phyloP scores from a whole-genome alignment of 2,888 invertebrate genomes.

The Thumatha senex region DNA sequence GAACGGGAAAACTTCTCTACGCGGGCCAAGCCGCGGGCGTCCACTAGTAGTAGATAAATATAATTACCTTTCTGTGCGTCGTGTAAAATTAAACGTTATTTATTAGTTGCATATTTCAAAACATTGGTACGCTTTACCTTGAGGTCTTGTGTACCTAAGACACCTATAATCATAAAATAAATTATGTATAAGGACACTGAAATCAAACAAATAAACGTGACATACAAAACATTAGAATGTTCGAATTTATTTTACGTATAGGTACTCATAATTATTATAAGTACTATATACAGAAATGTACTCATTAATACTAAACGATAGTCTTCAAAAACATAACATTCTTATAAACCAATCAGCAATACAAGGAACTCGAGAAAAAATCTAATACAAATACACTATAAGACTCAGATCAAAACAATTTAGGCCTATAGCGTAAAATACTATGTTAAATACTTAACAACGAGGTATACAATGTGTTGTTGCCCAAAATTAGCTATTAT shows the following conservation, averaged over 20 bases:
- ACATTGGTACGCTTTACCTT: no score
- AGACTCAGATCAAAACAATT: constrained; percentile 10
- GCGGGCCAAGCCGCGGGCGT: no score
- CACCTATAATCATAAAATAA: no score
- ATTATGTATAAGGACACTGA: background rate
- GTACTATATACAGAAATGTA: constrained; percentile 20
- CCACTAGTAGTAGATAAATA: no score
- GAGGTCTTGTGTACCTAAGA: no score
- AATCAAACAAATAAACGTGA: constrained; percentile 13
- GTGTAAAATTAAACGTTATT: no score
- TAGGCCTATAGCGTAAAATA: background rate
- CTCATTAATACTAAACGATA: constrained; percentile 17
- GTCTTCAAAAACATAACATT: constrained; percentile 22
- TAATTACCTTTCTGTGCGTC: no score
- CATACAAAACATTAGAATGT: constrained; percentile 30
- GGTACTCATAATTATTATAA: constrained; percentile 11
- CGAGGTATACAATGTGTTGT: background rate
- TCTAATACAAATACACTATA: constrained; percentile 29
- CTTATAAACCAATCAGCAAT: constrained; percentile 25
- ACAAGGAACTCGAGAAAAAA: constrained; percentile 16
- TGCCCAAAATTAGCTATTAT: background rate
- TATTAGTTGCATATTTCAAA: no score
- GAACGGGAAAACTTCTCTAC: no score
- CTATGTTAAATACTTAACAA: background rate
- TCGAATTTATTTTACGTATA: constrained; percentile 32